phyloP scores from a whole-genome alignment of 1,140 invertebrate genomes.

The honey bee (Apis mellifera) region DNA sequence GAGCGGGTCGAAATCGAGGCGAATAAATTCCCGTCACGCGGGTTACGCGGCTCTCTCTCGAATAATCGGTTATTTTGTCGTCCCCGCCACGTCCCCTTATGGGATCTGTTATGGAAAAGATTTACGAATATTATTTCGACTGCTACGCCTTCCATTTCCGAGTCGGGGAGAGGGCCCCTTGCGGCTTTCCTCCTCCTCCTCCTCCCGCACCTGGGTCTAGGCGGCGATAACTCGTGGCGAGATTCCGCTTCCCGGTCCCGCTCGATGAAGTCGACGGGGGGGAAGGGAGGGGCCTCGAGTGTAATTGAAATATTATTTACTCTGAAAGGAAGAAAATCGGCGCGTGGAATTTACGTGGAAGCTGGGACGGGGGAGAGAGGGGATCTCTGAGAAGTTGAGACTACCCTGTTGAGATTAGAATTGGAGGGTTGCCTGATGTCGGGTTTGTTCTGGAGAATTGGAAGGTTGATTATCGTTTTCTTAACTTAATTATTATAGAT shows the following conservation, averaged over 20 bases:
- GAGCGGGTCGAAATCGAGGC: conserved; percentile 64
- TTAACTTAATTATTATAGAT: too few species aligned
- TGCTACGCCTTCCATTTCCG: conserved; percentile 15
- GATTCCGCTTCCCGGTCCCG: neutral
- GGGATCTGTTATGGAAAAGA: conserved; percentile 46
- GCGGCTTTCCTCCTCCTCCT: neutral
- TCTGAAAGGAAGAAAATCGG: conserved; percentile 25
- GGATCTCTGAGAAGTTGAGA: neutral
- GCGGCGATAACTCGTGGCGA: conserved; percentile 22
- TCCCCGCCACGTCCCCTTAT: neutral
- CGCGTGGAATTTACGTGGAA: neutral
- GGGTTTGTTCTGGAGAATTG: neutral
- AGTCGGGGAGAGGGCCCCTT: neutral
- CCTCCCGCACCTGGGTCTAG: conserved; percentile 13
- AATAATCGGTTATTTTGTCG: conserved; percentile 66
- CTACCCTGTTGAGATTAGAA: neutral
- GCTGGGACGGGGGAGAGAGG: too few species aligned
- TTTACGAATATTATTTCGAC: conserved; percentile 47
- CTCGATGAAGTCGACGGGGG: neutral
- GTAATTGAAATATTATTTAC: conserved; percentile 50
- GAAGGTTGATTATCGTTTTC: too few species aligned
- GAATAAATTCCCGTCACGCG: conserved; percentile 70
- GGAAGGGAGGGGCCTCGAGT: neutral
- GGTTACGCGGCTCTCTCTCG: conserved; percentile 55
- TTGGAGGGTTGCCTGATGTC: neutral